These are phyloP conservation scores for Tamias sibiricus DNA, from an alignment of 2,113 vertebrate species.

Conservation along the genomic window DNA sequence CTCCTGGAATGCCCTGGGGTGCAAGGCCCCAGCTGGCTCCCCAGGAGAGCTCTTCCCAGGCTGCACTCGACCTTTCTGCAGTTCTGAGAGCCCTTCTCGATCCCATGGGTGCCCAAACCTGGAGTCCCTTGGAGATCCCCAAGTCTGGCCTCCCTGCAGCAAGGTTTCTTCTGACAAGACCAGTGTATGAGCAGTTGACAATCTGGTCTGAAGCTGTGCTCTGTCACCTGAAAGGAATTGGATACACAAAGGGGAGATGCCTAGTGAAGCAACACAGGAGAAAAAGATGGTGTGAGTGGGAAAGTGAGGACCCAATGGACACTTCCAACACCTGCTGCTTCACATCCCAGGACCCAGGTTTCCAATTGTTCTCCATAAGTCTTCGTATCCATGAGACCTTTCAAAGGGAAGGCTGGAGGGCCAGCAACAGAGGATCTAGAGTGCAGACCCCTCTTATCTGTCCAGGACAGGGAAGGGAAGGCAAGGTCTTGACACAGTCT, in stretches of 20 bases:
- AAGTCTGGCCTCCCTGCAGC: not conserved
- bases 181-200: not conserved
- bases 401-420: not conserved
- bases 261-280: not conserved
- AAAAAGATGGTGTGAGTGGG: not conserved
- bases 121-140: not conserved
- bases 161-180: not conserved
- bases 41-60: not conserved
- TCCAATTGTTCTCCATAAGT: not conserved
- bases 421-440: not conserved
- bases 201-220: not conserved
- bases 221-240: conserved; percentile 40
- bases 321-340: not conserved
- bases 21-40: not conserved
- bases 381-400: not conserved
- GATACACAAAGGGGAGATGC: not conserved
- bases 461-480: not conserved
- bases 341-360: not conserved
- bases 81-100: not conserved
- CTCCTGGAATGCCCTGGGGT: not conserved
- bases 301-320: not conserved
- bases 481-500: not conserved
- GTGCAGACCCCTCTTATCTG: not conserved
- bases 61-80: not conserved
- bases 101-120: not conserved